phyloP scores from a whole-genome alignment of 2,797 vertebrate genomes.

The Amniataba percoides region DNA sequence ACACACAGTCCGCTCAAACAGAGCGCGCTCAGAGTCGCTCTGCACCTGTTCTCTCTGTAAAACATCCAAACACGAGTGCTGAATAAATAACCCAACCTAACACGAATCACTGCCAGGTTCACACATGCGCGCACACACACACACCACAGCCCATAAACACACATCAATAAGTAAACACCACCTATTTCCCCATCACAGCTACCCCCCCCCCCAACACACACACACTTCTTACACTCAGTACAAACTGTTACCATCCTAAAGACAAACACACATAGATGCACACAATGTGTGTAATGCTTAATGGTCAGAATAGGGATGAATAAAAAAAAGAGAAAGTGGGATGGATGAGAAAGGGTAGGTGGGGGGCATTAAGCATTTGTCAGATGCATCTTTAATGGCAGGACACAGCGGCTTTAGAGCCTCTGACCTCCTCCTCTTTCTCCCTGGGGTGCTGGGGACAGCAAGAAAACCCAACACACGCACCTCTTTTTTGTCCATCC shows the following conservation, averaged over 20 bases:
- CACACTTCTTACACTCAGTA: conserved; percentile 28
- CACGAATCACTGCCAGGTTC: conserved; percentile 79
- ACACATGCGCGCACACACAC: conserved; percentile 50
- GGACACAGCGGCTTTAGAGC: conserved; percentile 69
- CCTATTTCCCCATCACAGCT: conserved; percentile 70
- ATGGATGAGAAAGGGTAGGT: conserved; percentile 28
- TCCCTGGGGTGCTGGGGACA: conserved; percentile 82
- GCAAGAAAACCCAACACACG: conserved; percentile 67
- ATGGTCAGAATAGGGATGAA: conserved; percentile 66
- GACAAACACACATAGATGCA: conserved; percentile 56
- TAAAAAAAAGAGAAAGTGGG: conserved; percentile 45
- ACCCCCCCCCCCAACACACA: conserved; percentile 9
- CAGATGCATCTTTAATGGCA: conserved; percentile 83
- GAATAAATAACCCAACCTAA: conserved; percentile 86
- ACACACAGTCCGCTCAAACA: conserved; percentile 73
- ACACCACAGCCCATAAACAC: conserved; percentile 79
- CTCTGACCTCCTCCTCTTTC: conserved; percentile 57
- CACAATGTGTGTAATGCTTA: conserved; percentile 59
- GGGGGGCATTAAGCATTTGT: conserved; percentile 68
- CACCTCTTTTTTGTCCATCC: conserved; percentile 72
- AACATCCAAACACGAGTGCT: conserved; percentile 85
- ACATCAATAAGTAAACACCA: conserved; percentile 87
- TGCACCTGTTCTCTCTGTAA: conserved; percentile 88
- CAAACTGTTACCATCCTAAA: conserved; percentile 61
- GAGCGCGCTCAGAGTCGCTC: conserved; percentile 78